These are phyloP conservation scores for Progne subis DNA, from an alignment of 2,113 vertebrate species.

Conservation along the genomic window DNA sequence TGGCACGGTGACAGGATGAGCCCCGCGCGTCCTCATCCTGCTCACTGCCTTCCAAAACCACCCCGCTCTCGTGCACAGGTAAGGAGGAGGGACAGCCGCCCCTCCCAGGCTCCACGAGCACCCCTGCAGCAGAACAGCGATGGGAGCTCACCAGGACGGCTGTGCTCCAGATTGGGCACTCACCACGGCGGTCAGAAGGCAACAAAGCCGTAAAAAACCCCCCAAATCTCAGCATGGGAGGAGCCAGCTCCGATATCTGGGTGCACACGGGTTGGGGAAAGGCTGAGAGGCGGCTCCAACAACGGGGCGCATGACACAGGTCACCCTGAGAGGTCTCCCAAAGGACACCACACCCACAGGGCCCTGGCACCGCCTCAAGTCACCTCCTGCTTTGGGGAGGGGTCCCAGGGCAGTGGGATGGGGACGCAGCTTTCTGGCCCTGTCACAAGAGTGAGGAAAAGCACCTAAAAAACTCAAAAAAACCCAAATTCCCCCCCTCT, in stretches of 20 bases:
- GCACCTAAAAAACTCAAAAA: not conserved
- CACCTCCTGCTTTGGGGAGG: not conserved
- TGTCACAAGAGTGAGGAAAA: not conserved
- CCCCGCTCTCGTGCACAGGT: accelerated
- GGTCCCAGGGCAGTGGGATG: not conserved
- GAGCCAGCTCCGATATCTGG: accelerated
- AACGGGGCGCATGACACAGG: accelerated
- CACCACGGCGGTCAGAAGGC: not conserved
- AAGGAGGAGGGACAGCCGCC: accelerated
- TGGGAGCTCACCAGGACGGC: not conserved
- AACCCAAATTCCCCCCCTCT: not conserved
- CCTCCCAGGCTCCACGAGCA: accelerated
- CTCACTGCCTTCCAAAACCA: not conserved
- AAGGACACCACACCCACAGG: not conserved
- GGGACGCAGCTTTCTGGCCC: accelerated
- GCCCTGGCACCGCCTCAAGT: not conserved
- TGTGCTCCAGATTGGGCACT: not conserved
- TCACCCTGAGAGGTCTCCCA: accelerated
- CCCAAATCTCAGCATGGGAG: not conserved
- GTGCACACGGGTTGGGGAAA: accelerated
- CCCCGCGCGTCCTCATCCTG: not conserved
- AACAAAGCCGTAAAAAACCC: not conserved
- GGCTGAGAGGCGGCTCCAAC: not conserved
- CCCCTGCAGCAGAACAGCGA: not conserved
- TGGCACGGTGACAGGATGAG: not conserved